phyloP scores from a whole-genome alignment of 1,140 invertebrate species.

The Megalonaias nervosa region DNA sequence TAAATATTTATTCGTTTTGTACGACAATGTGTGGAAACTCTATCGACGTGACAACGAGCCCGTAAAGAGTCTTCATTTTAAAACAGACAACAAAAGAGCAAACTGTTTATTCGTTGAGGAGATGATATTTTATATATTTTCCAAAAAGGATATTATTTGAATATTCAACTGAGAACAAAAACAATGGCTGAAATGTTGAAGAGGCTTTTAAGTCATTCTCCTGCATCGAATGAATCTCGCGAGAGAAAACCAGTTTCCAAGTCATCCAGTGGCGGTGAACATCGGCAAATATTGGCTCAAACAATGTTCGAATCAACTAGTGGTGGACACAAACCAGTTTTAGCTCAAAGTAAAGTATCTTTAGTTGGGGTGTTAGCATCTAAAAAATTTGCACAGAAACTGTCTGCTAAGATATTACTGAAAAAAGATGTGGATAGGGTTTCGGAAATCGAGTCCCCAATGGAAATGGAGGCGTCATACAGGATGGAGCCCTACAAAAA shows the following conservation, averaged over 20 bases:
- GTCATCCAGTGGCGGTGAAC: constrained; percentile 14
- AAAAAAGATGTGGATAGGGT: constrained; percentile 24
- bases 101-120: too few relatives aligned
- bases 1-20: too few relatives aligned
- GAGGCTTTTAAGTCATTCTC: constrained; percentile 14
- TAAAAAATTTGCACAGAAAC: constrained; percentile 49
- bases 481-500: constrained; percentile 53
- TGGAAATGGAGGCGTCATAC: constrained; percentile 49
- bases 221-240: background rate
- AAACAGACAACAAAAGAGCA: too few relatives aligned
- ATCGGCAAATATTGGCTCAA: background rate
- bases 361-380: constrained; percentile 52
- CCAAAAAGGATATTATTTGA: too few relatives aligned
- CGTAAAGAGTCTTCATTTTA: too few relatives aligned
- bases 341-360: constrained; percentile 40
- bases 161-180: too few relatives aligned
- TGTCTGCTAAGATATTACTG: constrained; percentile 32
- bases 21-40: too few relatives aligned
- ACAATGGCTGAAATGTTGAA: constrained; percentile 24
- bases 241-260: background rate
- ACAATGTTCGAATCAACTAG: constrained; percentile 1
- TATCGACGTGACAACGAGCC: too few relatives aligned
- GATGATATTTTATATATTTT: too few relatives aligned
- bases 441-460: constrained; percentile 7
- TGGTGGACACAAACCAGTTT: constrained; percentile 16